phyloP scores from a whole-genome alignment of 2,113 vertebrate species.

The Sander vitreus region DNA sequence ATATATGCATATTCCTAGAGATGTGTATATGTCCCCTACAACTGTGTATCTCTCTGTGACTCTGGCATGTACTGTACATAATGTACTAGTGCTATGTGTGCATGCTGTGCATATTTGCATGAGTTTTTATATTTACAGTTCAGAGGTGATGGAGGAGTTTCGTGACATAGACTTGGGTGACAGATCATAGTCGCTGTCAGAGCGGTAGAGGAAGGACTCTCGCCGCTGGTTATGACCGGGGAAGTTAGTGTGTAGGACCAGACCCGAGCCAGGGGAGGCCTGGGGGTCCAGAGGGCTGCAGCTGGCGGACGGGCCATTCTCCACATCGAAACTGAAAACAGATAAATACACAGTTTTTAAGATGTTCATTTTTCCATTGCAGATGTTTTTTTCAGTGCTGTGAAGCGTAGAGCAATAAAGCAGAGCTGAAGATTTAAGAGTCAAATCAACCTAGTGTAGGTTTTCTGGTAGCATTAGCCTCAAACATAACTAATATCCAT shows the following conservation, averaged over 20 bases:
- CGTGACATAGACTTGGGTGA: conserved; percentile 99
- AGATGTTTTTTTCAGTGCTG: not conserved
- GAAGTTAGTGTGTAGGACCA: conserved; percentile 95
- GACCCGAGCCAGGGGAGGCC: conserved; percentile 93
- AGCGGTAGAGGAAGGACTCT: conserved; percentile 98
- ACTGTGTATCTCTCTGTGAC: not conserved
- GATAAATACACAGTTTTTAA: conserved; percentile 29
- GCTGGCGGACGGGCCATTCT: conserved; percentile 95
- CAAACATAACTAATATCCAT: not conserved
- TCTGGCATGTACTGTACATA: not conserved
- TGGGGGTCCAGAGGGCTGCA: conserved; percentile 97
- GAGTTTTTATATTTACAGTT: conserved; percentile 88
- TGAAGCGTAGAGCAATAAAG: not conserved
- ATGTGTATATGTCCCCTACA: not conserved
- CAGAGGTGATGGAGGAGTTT: conserved; percentile 96
- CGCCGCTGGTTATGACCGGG: conserved; percentile 95
- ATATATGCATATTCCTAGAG: no score
- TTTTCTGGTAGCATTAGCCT: not conserved
- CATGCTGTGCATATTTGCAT: not conserved
- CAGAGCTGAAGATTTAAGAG: not conserved
- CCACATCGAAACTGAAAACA: conserved; percentile 95
- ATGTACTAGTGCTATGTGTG: not conserved
- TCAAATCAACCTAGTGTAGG: not conserved
- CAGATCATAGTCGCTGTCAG: conserved; percentile 98
- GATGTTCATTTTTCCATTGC: not conserved